phyloP scores from a whole-genome alignment of 2,113 vertebrate genomes.

The Stercorarius parasiticus region DNA sequence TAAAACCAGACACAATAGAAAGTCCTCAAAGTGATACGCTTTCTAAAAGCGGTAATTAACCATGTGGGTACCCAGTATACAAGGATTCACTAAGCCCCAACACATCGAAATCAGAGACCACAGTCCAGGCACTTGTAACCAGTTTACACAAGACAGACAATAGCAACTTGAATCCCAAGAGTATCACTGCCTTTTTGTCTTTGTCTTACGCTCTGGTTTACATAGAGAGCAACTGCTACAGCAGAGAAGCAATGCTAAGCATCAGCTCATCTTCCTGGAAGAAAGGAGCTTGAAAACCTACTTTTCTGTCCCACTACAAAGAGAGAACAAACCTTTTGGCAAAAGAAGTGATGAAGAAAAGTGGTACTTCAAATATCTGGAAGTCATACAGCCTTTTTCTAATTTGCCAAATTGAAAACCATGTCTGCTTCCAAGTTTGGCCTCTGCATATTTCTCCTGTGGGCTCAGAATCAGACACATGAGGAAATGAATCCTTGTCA shows the following conservation, averaged over 20 bases:
- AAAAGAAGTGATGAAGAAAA: not conserved
- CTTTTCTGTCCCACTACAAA: not conserved
- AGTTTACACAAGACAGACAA: not conserved
- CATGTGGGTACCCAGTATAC: not conserved
- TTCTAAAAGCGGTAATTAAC: not conserved
- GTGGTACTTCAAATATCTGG: not conserved
- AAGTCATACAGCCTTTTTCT: not conserved
- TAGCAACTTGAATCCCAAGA: not conserved
- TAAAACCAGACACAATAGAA: not conserved
- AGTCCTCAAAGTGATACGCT: not conserved
- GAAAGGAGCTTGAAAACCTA: not conserved
- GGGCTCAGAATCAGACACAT: conserved; percentile 26
- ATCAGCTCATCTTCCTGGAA: not conserved
- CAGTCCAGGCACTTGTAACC: not conserved
- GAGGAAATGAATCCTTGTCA: conserved; percentile 62
- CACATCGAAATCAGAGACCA: conserved; percentile 1
- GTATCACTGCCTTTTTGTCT: not conserved
- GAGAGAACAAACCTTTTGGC: not conserved
- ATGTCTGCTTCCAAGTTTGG: not conserved
- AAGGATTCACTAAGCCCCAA: conserved; percentile 36
- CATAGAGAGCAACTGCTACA: not conserved
- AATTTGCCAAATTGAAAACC: not conserved
- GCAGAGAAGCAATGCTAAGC: not conserved
- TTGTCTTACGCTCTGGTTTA: not conserved
- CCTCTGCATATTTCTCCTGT: not conserved